These are phyloP conservation scores for Trichogramma evanescens DNA, from an alignment of 2,888 invertebrate genomes.

Conservation along the genomic window DNA sequence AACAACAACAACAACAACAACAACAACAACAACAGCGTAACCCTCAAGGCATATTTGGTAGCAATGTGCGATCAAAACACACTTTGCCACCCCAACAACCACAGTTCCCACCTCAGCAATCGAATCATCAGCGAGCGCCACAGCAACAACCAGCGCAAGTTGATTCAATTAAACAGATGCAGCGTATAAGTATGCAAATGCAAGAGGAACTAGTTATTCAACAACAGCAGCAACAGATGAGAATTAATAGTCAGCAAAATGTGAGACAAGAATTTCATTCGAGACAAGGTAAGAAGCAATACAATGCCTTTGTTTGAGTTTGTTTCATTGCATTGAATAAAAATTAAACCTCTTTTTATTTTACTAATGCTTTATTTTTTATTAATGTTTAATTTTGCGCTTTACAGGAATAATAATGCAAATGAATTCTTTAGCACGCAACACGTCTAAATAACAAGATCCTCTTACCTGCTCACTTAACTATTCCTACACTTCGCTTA, in stretches of 20 bases:
- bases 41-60: conserved; percentile 34
- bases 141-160: not conserved
- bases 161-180: conserved; percentile 14
- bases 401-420: conserved; percentile 27
- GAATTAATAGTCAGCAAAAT: not conserved
- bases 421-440: too few relatives aligned
- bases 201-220: conserved; percentile 13
- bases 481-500: conserved; percentile 22
- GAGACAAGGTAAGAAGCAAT: too few relatives aligned
- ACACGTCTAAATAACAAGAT: conserved; percentile 31
- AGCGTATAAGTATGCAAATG: conserved; percentile 7
- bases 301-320: too few relatives aligned
- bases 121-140: not conserved
- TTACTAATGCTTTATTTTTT: not conserved
- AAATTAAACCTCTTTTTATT: not conserved
- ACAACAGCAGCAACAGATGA: conserved; percentile 11
- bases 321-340: too few relatives aligned
- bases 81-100: conserved; percentile 27
- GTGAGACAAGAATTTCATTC: too few relatives aligned
- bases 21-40: conserved; percentile 30
- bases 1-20: conserved; percentile 34
- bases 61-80: conserved; percentile 40
- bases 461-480: conserved; percentile 23
- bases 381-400: conserved; percentile 8
- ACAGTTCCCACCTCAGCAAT: conserved; percentile 8